phyloP scores from a whole-genome alignment of 2,888 invertebrate genomes.

The Parelbella ahira region DNA sequence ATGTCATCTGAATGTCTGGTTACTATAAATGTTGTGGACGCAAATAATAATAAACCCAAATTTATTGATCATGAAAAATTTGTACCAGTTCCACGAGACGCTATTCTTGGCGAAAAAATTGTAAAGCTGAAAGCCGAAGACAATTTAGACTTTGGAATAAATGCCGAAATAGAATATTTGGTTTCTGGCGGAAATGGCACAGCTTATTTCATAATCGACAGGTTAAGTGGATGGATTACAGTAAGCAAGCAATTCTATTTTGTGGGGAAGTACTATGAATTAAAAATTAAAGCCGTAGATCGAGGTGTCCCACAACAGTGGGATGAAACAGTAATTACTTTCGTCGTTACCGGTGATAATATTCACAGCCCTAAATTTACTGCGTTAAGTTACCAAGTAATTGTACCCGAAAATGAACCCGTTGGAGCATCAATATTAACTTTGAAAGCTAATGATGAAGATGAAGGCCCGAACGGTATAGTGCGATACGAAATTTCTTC shows the following conservation, averaged over 20 bases:
- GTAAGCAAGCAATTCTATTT: slow-evolving; percentile 82
- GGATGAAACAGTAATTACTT: slow-evolving; percentile 85
- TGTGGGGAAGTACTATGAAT: slow-evolving; percentile 82
- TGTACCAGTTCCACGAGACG: slow-evolving; percentile 90
- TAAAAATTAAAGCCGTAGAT: slow-evolving; percentile 89
- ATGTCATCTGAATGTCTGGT: slow-evolving; percentile 94
- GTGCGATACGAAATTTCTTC: slow-evolving; percentile 90
- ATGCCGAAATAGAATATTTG: slow-evolving; percentile 92
- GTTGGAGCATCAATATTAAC: slow-evolving; percentile 91
- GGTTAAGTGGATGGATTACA: slow-evolving; percentile 89
- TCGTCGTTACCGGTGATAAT: slow-evolving; percentile 93
- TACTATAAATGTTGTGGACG: slow-evolving; percentile 93
- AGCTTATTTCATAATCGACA: slow-evolving; percentile 86
- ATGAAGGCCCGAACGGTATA: slow-evolving; percentile 94
- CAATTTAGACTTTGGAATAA: slow-evolving; percentile 90
- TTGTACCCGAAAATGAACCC: slow-evolving; percentile 95
- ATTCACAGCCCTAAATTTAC: slow-evolving; percentile 89
- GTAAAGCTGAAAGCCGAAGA: slow-evolving; percentile 88
- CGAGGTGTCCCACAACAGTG: slow-evolving; percentile 92
- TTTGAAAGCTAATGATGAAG: slow-evolving; percentile 91
- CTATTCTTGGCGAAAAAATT: slow-evolving; percentile 85
- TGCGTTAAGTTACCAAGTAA: slow-evolving; percentile 91
- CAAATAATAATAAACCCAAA: slow-evolving; percentile 94
- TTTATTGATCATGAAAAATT: slow-evolving; percentile 88
- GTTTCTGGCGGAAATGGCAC: slow-evolving; percentile 88